phyloP scores from a whole-genome alignment of 2,797 vertebrate genomes.

The Chelon auratus region DNA sequence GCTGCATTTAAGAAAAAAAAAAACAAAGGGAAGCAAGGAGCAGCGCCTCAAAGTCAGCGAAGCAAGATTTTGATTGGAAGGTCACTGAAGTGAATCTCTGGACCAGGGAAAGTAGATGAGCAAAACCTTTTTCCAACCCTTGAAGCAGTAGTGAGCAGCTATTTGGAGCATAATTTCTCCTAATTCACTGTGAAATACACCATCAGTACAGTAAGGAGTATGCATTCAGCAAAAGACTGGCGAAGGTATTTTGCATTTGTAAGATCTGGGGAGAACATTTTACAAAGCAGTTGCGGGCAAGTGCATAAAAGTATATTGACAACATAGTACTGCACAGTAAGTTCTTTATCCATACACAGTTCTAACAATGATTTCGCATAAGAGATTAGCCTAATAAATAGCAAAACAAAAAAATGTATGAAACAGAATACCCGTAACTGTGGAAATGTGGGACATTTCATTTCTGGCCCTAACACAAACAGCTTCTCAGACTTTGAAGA shows the following conservation, averaged over 20 bases:
- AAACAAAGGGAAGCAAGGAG: background rate
- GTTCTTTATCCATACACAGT: no score
- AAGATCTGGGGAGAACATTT: slow-evolving; percentile 1
- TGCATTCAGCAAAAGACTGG: slow-evolving; percentile 24
- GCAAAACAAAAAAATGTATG: no score
- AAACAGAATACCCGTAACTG: no score
- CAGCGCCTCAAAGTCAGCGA: slow-evolving; percentile 30
- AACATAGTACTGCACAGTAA: background rate
- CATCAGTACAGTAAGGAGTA: slow-evolving; percentile 2
- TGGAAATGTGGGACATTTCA: no score
- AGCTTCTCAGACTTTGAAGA: background rate
- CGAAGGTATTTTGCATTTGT: slow-evolving; percentile 1
- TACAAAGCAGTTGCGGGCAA: no score
- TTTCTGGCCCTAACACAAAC: no score
- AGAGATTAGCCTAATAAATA: no score
- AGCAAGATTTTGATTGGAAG: slow-evolving; percentile 32
- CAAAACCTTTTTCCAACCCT: slow-evolving; percentile 15
- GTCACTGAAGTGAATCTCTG: slow-evolving; percentile 36
- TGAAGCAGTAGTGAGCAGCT: slow-evolving; percentile 3
- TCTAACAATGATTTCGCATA: no score
- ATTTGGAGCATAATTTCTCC: background rate
- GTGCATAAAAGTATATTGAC: background rate
- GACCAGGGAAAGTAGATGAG: slow-evolving; percentile 15
- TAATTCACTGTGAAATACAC: slow-evolving; percentile 15
- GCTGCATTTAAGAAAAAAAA: slow-evolving; percentile 12